Evolutionary conservation across 2,113 vertebrate species (phyloP).

Genomic region (Ammodytes marinus): DNA sequence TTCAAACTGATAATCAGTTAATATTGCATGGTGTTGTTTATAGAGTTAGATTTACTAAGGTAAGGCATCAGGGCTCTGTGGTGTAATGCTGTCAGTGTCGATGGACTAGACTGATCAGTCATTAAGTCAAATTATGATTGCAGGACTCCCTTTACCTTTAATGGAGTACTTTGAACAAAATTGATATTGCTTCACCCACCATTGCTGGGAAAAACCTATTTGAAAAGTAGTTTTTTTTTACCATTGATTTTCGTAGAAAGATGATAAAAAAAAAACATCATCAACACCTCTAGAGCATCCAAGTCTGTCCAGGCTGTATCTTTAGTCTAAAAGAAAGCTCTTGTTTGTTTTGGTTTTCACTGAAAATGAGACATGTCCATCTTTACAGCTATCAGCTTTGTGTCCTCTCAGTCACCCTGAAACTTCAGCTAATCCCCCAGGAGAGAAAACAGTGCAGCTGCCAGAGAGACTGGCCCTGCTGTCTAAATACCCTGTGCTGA

Average conservation of each 20-base stretch:
- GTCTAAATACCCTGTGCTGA: slow-evolving; percentile 16
- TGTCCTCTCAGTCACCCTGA: slow-evolving; percentile 63
- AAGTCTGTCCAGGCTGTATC: not conserved
- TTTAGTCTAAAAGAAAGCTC: not conserved
- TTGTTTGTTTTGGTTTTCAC: slow-evolving; percentile 51
- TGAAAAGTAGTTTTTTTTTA: too few species aligned
- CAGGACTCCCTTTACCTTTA: too few species aligned
- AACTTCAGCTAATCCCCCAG: slow-evolving; percentile 46
- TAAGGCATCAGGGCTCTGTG: too few species aligned
- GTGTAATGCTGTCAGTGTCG: too few species aligned
- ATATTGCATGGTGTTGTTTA: too few species aligned
- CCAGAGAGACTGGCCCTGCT: slow-evolving; percentile 27
- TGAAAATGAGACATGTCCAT: slow-evolving; percentile 25
- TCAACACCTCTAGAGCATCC: not conserved
- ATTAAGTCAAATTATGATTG: too few species aligned
- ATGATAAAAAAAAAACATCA: not conserved
- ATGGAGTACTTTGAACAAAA: too few species aligned
- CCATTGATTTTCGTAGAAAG: not conserved
- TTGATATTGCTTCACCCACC: too few species aligned
- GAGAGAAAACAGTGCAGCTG: slow-evolving; percentile 3
- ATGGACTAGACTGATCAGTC: too few species aligned
- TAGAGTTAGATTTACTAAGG: too few species aligned
- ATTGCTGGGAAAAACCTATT: too few species aligned
- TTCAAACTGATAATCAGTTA: too few species aligned
- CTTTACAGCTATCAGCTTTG: slow-evolving; percentile 34